Conservation (phyloP, 2,797 vertebrate genomes). For the Cyclura pinguis region DNA sequence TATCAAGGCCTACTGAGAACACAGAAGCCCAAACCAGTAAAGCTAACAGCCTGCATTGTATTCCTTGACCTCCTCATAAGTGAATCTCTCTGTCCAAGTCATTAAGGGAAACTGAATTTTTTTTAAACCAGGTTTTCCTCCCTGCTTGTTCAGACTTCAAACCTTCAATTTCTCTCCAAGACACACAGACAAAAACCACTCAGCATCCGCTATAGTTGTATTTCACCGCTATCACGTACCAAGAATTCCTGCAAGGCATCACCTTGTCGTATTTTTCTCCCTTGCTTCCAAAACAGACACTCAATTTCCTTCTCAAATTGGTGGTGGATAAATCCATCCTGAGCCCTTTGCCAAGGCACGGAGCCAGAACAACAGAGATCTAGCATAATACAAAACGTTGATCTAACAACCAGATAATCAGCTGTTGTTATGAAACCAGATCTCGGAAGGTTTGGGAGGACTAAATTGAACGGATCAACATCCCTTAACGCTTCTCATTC, state of each 20-base stretch:
- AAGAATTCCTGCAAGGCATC: conserved; percentile 41
- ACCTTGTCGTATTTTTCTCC: neutral
- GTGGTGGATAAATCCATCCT: conserved; percentile 55
- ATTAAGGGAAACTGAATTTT: neutral
- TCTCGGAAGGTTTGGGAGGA: neutral
- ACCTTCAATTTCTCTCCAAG: neutral
- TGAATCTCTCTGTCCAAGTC: neutral
- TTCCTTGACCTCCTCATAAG: neutral
- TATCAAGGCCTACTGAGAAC: neutral
- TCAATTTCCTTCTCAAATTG: conserved; percentile 64
- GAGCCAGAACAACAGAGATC: conserved; percentile 64
- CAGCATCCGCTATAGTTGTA: neutral
- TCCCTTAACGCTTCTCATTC: neutral
- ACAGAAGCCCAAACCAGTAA: neutral
- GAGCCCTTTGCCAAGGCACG: conserved; percentile 58
- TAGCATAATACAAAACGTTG: conserved; percentile 64
- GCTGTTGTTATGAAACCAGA: conserved; percentile 65
- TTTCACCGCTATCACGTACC: neutral
- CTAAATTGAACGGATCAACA: conserved; percentile 18
- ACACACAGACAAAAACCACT: too few species aligned
- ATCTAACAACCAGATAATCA: conserved; percentile 68
- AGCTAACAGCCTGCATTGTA: neutral
- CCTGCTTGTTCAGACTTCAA: neutral
- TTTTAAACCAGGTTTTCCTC: neutral
- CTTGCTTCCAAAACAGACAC: conserved; percentile 24